Conservation (phyloP, 2,113 vertebrate species). For the Glaucidium brasilianum region DNA sequence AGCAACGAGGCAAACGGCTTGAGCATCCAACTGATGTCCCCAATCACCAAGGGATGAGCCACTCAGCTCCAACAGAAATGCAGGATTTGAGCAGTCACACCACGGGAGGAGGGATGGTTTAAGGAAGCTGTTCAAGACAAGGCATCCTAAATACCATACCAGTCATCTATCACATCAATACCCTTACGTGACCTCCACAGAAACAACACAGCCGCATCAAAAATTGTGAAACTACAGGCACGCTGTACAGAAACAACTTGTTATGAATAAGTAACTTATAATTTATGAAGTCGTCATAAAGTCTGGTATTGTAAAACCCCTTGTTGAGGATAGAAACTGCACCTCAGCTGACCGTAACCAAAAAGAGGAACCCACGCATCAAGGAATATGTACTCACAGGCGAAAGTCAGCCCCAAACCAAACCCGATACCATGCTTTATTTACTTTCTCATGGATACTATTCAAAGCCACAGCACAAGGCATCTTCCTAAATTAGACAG, state of each 20-base stretch:
- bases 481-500: not conserved
- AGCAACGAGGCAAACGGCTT: rapidly evolving
- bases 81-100: not conserved
- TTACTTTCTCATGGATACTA: not conserved
- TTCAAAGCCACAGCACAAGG: not conserved
- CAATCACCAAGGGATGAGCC: not conserved
- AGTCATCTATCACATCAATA: not conserved
- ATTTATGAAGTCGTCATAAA: not conserved
- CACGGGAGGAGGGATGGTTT: rapidly evolving
- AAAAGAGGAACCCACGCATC: not conserved
- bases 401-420: not conserved
- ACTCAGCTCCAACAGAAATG: not conserved
- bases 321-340: not conserved
- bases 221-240: not conserved
- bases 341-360: not conserved
- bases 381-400: not conserved
- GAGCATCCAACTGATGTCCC: not conserved
- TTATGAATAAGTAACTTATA: not conserved
- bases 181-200: not conserved
- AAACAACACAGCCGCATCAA: not conserved
- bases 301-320: not conserved
- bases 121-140: not conserved
- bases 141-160: not conserved
- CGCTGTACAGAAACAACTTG: not conserved
- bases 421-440: not conserved